These are phyloP conservation scores for Zenarchopterus dispar DNA, from an alignment of 2,797 vertebrate species.

Conservation along the genomic window DNA sequence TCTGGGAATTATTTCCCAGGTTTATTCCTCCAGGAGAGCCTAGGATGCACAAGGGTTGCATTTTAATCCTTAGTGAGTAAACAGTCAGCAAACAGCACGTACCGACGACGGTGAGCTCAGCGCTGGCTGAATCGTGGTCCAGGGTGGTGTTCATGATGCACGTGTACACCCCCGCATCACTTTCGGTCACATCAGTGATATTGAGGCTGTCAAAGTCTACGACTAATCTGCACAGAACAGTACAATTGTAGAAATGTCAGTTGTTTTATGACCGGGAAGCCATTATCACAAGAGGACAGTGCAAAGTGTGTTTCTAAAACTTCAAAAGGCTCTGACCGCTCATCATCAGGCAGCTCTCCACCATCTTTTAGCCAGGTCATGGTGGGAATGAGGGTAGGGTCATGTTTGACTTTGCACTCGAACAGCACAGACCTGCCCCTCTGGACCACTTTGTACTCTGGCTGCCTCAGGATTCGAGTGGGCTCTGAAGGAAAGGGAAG, in stretches of 20 bases:
- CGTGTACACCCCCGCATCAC: constrained; percentile 91
- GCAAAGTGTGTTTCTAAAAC: not conserved
- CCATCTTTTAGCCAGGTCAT: constrained; percentile 91
- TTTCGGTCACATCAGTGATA: constrained; percentile 88
- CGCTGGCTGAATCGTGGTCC: constrained; percentile 93
- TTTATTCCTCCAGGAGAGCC: constrained; percentile 31
- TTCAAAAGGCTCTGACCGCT: constrained; percentile 82
- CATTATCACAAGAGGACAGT: no score
- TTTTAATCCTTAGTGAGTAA: constrained; percentile 24
- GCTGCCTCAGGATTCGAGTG: constrained; percentile 92
- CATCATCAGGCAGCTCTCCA: constrained; percentile 88
- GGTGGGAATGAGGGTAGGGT: constrained; percentile 85
- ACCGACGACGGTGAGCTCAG: constrained; percentile 94
- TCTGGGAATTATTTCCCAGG: constrained; percentile 14
- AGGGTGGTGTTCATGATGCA: constrained; percentile 94
- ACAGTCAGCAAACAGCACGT: constrained; percentile 60
- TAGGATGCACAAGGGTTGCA: constrained; percentile 9
- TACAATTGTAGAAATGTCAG: no score
- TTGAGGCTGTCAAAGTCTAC: constrained; percentile 88
- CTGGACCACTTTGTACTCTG: constrained; percentile 89
- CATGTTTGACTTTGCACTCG: constrained; percentile 94
- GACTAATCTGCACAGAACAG: constrained; percentile 81
- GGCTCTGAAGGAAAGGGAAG: constrained; percentile 84
- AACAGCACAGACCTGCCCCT: constrained; percentile 87
- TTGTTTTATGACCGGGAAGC: no score